Conservation (phyloP, 2,113 vertebrate species). For the Catharus minimus region DNA sequence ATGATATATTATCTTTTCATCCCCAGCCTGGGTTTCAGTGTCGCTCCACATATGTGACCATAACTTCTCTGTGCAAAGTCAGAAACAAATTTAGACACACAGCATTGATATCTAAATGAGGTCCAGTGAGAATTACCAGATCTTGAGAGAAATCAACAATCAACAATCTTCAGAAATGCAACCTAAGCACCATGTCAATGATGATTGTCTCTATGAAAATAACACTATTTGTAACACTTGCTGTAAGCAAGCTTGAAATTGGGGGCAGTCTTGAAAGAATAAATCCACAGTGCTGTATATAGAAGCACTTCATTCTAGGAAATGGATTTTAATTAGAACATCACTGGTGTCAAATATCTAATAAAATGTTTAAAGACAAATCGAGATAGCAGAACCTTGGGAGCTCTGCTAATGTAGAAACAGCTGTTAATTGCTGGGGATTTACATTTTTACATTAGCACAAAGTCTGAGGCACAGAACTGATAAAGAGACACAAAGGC, state of each 20-base stretch:
- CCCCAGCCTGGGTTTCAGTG: neutral
- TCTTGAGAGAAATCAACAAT: conserved; percentile 4
- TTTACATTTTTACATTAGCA: conserved; percentile 67
- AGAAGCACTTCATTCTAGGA: conserved; percentile 37
- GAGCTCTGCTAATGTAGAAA: conserved; percentile 41
- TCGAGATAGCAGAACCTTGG: conserved; percentile 37
- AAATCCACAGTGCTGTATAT: neutral
- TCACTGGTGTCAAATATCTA: conserved; percentile 64
- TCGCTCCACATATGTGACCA: neutral
- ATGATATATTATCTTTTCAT: neutral
- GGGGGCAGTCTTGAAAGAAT: neutral
- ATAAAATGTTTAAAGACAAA: conserved; percentile 71
- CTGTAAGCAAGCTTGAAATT: conserved; percentile 50
- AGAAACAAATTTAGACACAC: neutral
- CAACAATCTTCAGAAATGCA: conserved; percentile 10
- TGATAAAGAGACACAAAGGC: conserved; percentile 39
- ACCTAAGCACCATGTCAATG: neutral
- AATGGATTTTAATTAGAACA: conserved; percentile 71
- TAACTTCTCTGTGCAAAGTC: neutral
- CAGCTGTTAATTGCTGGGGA: conserved; percentile 57
- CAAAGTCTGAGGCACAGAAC: conserved; percentile 37
- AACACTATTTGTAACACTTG: conserved; percentile 21
- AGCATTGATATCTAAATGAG: conserved; percentile 25
- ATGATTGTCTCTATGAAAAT: conserved; percentile 41
- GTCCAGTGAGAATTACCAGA: neutral